phyloP scores from a whole-genome alignment of 2,888 invertebrate genomes.

The Macrosiphum euphorbiae region DNA sequence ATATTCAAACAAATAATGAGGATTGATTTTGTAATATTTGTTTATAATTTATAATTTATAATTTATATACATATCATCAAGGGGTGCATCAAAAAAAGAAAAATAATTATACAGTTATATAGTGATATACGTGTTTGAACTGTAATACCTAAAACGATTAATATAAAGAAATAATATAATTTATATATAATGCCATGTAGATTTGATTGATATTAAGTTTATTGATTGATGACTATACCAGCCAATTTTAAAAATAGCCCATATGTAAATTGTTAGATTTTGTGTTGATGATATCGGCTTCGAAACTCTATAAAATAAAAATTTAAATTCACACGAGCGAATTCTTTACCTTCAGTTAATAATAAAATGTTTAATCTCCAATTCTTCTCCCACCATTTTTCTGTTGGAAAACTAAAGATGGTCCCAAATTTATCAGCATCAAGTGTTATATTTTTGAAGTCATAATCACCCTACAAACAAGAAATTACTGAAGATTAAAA shows the following conservation, averaged over 20 bases:
- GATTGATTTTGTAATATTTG: no score
- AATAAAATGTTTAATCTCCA: neutral
- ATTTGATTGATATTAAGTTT: neutral
- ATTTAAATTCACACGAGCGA: neutral
- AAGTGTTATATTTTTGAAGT: neutral
- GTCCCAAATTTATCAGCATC: neutral
- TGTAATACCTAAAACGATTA: neutral
- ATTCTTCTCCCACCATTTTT: neutral
- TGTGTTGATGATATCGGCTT: neutral
- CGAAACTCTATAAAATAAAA: constrained; percentile 15
- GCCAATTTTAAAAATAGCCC: neutral
- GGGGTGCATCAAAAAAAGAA: neutral
- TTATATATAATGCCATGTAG: neutral
- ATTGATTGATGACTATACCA: neutral
- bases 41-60: neutral
- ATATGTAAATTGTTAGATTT: neutral
- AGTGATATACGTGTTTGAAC: neutral
- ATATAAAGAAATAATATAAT: neutral
- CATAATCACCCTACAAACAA: neutral
- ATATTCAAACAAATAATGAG: no score
- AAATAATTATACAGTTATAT: neutral
- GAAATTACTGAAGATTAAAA: neutral
- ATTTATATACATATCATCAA: neutral
- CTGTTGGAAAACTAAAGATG: neutral
- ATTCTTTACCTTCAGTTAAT: neutral